A percentile compares a stretch with the other conserved stretches of the same genome.
phyloP scores from a whole-genome alignment of 2,888 invertebrate genomes.

The Scaptodrosophila latifasciaeformis region DNA sequence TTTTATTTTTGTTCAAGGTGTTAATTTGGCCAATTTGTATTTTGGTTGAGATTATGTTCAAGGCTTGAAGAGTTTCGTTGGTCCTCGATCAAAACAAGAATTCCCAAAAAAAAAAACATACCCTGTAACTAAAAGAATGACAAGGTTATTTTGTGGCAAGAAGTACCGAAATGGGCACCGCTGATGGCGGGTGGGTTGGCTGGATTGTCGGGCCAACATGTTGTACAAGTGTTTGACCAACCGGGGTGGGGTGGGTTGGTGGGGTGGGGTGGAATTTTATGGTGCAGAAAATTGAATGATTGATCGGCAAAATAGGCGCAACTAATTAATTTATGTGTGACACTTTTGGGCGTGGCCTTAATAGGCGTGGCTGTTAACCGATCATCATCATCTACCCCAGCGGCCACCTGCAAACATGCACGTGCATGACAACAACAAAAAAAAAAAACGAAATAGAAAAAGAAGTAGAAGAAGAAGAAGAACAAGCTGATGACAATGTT shows the following conservation, averaged over 20 bases:
- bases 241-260: too few species aligned
- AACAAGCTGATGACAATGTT: conserved; percentile 1
- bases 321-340: conserved; percentile 71
- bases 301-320: conserved; percentile 71
- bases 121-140: conserved; percentile 25
- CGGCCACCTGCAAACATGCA: conserved; percentile 52
- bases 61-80: too few species aligned
- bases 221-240: conserved; percentile 36
- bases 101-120: too few species aligned
- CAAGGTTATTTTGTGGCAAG: conserved; percentile 34
- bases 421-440: conserved; percentile 14
- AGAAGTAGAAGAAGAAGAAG: too few species aligned
- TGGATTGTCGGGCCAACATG: too few species aligned
- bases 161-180: conserved; percentile 10
- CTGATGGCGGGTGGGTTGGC: conserved; percentile 16
- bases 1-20: conserved; percentile 42
- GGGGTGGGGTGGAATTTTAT: conserved; percentile 60
- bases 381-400: too few species aligned
- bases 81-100: too few species aligned
- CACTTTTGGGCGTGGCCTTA: conserved; percentile 32
- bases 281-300: conserved; percentile 74
- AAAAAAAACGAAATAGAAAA: too few species aligned
- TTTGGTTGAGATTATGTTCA: too few species aligned
- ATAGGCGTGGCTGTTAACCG: conserved; percentile 49
- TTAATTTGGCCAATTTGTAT: conserved; percentile 66